Evolutionary conservation across 2,797 vertebrate species (phyloP).

Genomic region (Aythya fuligula): DNA sequence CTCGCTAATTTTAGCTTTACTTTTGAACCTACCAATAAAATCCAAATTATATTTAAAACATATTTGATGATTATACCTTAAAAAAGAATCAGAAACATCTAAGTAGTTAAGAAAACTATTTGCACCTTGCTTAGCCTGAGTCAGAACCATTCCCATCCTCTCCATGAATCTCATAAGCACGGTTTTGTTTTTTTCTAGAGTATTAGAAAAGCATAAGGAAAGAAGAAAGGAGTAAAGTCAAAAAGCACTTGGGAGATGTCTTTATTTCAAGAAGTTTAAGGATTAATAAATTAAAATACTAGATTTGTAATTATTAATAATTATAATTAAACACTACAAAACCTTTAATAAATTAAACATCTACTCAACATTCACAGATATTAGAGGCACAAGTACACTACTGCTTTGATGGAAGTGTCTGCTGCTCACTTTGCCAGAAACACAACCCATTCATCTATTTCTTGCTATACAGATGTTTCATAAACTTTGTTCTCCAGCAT

Average conservation of each 20-base stretch:
- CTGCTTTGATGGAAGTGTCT: not conserved
- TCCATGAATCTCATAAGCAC: not conserved
- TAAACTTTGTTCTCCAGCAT: not conserved
- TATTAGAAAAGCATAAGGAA: not conserved
- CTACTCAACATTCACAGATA: not conserved
- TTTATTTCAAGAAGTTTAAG: conserved; percentile 3
- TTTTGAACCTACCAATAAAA: not conserved
- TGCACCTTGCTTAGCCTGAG: not conserved
- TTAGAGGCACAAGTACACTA: not conserved
- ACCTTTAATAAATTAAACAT: not conserved
- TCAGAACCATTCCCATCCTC: not conserved
- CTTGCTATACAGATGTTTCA: not conserved
- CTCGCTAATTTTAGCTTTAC: not conserved
- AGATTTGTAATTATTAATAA: not conserved
- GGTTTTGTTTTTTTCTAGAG: not conserved
- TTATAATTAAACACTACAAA: not conserved
- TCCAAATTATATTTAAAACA: not conserved
- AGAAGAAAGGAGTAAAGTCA: not conserved
- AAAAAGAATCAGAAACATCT: not conserved
- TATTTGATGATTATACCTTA: not conserved
- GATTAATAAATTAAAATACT: not conserved
- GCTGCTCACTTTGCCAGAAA: conserved; percentile 9
- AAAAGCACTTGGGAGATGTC: not conserved
- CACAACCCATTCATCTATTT: not conserved
- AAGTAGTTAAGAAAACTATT: not conserved